Evolutionary conservation across 2,888 invertebrate species (phyloP), one percentile per base, ranked within the genome.

Genomic region (Elysia crispata): DNA sequence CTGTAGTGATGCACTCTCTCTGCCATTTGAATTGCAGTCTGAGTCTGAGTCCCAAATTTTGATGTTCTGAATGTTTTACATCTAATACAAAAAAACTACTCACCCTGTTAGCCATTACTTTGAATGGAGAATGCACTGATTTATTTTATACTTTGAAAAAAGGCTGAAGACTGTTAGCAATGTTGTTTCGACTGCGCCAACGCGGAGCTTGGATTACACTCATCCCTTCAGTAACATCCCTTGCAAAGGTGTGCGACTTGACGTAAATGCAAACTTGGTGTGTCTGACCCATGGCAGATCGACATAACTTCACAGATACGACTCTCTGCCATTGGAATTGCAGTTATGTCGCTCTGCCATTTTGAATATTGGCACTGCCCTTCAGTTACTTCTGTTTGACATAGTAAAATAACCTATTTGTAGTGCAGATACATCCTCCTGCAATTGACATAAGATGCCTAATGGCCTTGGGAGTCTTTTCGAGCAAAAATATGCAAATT

Each of bases 161-260:
- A n/a, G n/a, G n/a, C n/a, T n/a, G n/a, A n/a, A n/a, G n/a, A n/a
- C n/a, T n/a, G n/a, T n/a, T n/a, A n/a, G n/a, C n/a, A n/a, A n/a
- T n/a, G n/a, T n/a, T n/a, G n/a, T n/a, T n/a, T n/a, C n/a, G n/a
- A n/a, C n/a, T n/a, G n/a, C n/a, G n/a, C n/a, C n/a, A n/a, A n/a
- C n/a, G n/a, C n/a, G n/a, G n/a, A n/a, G n/a, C n/a, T n/a, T n/a
- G n/a, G n/a, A n/a, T n/a, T n/a, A n/a, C n/a, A n/a, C n/a, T n/a
- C n/a, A n/a, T n/a, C n/a, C n/a, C n/a, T n/a, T n/a, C n/a, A n/a
- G n/a, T n/a, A n/a, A n/a, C n/a, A n/a, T n/a, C n/a, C 25, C 23
- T 41, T 74, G 28, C 74, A 74, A 13, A 74, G 54, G 20, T 54
- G 20, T 54, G 54, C 54, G 13, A 15, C 54, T 54, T 54, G 54